Evolutionary conservation across 1,140 invertebrate species (phyloP), one percentile per base, ranked within the genome.

Genomic region (Zaprionus ghesquierei): DNA sequence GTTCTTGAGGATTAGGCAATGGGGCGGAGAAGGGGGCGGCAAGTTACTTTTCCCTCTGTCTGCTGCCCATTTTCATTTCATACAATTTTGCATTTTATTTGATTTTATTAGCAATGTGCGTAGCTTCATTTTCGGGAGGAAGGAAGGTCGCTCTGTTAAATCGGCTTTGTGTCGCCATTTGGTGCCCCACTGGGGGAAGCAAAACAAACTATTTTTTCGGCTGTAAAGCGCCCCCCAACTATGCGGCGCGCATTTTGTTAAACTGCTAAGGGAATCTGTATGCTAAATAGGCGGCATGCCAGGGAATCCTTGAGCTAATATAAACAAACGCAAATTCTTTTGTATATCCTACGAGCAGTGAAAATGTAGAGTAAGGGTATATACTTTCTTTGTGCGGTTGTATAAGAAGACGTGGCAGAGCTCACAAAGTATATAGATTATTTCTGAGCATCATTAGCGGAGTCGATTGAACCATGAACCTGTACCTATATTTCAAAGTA

Each of bases 11-110:
- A 87, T 75, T n/a, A n/a, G n/a, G n/a, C n/a, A n/a, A n/a, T n/a
- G n/a, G n/a, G n/a, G n/a, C n/a, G n/a, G n/a, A n/a, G n/a, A n/a
- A n/a, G n/a, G n/a, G n/a, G n/a, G n/a, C n/a, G n/a, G n/a, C n/a
- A n/a, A n/a, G n/a, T n/a, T n/a, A n/a, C n/a, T n/a, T n/a, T n/a
- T n/a, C n/a, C n/a, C n/a, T n/a, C 38, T n/a, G 9, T 38, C 5
- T 31, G n/a, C 27, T 33, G 22, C 49, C 64, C 69, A 78, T 64
- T 58, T 41, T 69, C 60, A 50, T 71, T 78, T 73, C 68, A 72
- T 58, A 79, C 66, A 79, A 75, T 79, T 82, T 82, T 76, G 82
- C 74, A 85, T 85, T 81, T 87, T 71, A 85, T 85, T 85, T 85
- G 81, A 84, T 85, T 84, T 84, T 84, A 80, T 84, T 84, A 66